A percentile compares a stretch with the other conserved stretches of the same genome.
phyloP scores from a whole-genome alignment of 2,113 vertebrate species.

The Calidris pygmaea region DNA sequence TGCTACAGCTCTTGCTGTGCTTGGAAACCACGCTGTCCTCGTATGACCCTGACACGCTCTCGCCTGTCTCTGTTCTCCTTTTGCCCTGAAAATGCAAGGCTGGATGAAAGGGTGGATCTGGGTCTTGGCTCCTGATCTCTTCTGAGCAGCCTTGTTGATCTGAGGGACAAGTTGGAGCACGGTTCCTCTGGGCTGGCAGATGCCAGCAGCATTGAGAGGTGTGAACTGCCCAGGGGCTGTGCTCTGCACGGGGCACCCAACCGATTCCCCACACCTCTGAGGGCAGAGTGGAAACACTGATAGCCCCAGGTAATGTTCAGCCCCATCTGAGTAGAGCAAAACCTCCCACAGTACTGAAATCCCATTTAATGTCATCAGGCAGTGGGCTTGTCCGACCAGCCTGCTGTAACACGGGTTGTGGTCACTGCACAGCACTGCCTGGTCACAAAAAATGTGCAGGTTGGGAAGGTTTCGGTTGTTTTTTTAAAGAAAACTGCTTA shows the following conservation, averaged over 20 bases:
- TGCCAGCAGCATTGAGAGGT: background rate
- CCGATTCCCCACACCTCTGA: background rate
- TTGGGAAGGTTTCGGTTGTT: background rate
- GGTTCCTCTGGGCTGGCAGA: background rate
- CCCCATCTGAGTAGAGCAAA: background rate
- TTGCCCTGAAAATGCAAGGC: background rate
- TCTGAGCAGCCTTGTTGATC: background rate
- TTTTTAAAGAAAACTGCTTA: background rate
- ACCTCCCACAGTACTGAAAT: background rate
- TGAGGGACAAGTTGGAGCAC: background rate
- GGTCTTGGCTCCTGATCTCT: background rate
- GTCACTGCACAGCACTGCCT: background rate
- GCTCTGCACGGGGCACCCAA: background rate
- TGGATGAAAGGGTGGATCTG: background rate
- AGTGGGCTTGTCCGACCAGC: rapidly evolving
- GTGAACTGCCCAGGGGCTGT: background rate
- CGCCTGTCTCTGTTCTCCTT: background rate
- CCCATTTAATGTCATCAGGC: rapidly evolving
- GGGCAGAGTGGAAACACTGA: background rate
- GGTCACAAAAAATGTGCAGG: rapidly evolving
- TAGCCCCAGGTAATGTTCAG: background rate
- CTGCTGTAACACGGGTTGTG: rapidly evolving
- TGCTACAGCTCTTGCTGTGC: background rate
- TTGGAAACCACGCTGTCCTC: background rate
- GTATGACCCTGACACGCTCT: background rate